These are phyloP conservation scores for Puffinus mauretanicus DNA, from an alignment of 2,113 vertebrate species.

Conservation along the genomic window DNA sequence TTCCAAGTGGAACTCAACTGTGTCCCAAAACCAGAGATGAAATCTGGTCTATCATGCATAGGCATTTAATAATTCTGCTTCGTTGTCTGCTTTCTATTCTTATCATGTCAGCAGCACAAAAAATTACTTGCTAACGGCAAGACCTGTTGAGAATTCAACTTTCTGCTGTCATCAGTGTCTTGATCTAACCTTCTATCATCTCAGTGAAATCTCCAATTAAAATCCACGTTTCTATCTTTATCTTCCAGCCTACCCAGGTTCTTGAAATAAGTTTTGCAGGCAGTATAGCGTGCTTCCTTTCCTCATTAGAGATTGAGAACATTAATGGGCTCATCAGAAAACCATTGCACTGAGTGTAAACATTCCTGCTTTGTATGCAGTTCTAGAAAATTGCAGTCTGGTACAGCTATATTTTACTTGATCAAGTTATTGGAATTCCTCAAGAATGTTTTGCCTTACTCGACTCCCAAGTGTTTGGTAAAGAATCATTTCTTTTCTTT, in stretches of 20 bases:
- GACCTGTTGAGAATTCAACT: constrained; percentile 4
- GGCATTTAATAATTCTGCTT: constrained; percentile 20
- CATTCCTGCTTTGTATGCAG: not conserved
- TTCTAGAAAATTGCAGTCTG: not conserved
- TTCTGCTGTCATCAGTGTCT: not conserved
- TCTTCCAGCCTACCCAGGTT: not conserved
- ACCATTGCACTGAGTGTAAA: not conserved
- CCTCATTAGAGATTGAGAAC: not conserved
- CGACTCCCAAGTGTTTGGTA: not conserved
- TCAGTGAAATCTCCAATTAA: not conserved
- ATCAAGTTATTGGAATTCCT: not conserved
- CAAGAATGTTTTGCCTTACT: not conserved
- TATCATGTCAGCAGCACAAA: not conserved
- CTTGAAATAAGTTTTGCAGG: not conserved
- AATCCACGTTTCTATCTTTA: not conserved
- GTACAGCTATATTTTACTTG: not conserved
- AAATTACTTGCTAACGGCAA: not conserved
- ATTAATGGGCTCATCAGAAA: not conserved
- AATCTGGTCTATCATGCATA: not conserved
- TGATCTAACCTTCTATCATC: not conserved
- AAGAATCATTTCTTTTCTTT: not conserved
- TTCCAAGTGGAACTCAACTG: not conserved
- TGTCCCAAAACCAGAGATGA: not conserved
- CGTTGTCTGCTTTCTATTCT: not conserved
- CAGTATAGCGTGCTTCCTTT: not conserved